phyloP scores from a whole-genome alignment of 2,113 vertebrate species.

The Anoura caudifer region DNA sequence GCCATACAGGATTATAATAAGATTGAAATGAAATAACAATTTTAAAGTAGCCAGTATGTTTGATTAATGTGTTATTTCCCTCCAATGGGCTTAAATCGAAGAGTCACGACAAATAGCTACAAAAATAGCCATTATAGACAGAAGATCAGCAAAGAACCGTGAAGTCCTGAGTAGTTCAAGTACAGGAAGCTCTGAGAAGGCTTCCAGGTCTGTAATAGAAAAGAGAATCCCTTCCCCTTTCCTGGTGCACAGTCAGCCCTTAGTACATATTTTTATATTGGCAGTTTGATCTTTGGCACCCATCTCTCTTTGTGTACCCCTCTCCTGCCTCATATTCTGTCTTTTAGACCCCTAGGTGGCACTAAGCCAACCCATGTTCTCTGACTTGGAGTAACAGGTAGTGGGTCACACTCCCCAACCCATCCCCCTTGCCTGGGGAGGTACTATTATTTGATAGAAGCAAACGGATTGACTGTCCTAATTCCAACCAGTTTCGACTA shows the following conservation, averaged over 20 bases:
- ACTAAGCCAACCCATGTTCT: neutral
- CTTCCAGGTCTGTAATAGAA: neutral
- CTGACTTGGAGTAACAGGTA: neutral
- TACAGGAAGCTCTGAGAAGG: neutral
- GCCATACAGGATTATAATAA: neutral
- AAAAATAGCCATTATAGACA: neutral
- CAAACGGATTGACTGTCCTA: neutral
- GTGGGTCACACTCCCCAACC: too few relatives aligned
- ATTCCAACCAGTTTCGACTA: neutral
- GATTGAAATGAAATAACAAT: neutral
- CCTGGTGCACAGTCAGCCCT: neutral
- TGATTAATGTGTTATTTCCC: neutral
- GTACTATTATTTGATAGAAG: neutral
- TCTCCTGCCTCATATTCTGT: neutral
- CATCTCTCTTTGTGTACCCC: neutral
- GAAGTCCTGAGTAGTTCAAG: neutral
- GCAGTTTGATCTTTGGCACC: neutral
- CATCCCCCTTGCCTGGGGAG: neutral
- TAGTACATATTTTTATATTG: neutral
- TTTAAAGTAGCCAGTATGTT: neutral
- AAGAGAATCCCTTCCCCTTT: neutral
- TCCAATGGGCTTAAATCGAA: neutral
- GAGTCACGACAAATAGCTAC: neutral
- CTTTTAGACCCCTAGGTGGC: neutral
- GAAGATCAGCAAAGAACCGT: neutral